Evolutionary conservation across 1,140 invertebrate genomes (phyloP).

Genomic region (Diabrotica undecimpunctata): DNA sequence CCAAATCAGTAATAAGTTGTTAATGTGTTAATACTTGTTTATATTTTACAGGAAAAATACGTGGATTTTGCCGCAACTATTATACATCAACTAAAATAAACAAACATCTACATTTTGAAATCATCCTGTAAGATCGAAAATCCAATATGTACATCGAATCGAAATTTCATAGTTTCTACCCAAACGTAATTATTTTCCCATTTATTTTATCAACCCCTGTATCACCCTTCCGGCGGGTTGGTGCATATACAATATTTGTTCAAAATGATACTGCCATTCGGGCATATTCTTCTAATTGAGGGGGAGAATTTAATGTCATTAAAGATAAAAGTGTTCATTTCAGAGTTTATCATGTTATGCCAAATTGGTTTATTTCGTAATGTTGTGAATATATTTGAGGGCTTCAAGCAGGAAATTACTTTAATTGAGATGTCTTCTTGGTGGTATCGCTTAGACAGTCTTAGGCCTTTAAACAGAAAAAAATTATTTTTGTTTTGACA

Average conservation of each 20-base stretch:
- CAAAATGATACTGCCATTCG: conserved; percentile 17
- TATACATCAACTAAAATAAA: too few species aligned
- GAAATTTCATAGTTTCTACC: not conserved
- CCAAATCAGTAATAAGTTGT: too few species aligned
- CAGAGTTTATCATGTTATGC: conserved; percentile 17
- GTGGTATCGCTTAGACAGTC: too few species aligned
- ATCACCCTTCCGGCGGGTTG: conserved; percentile 6
- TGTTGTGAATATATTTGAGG: not conserved
- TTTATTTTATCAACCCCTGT: conserved; percentile 20
- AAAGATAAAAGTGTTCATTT: conserved; percentile 20
- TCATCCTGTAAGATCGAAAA: too few species aligned
- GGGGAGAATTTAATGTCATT: conserved; percentile 17
- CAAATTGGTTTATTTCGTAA: conserved; percentile 16
- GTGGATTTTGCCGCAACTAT: too few species aligned
- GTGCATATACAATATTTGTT: conserved; percentile 21
- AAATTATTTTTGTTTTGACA: too few species aligned
- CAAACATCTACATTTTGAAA: too few species aligned
- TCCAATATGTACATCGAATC: not conserved
- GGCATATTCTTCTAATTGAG: conserved; percentile 15
- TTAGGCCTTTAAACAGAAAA: too few species aligned
- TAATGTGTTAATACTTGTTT: too few species aligned
- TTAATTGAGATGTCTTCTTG: not conserved
- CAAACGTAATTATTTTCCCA: conserved; percentile 12
- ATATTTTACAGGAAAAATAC: too few species aligned
- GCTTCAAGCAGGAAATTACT: not conserved